Evolutionary conservation across 2,888 invertebrate genomes (phyloP).

Genomic region (Mythimna albipuncta): DNA sequence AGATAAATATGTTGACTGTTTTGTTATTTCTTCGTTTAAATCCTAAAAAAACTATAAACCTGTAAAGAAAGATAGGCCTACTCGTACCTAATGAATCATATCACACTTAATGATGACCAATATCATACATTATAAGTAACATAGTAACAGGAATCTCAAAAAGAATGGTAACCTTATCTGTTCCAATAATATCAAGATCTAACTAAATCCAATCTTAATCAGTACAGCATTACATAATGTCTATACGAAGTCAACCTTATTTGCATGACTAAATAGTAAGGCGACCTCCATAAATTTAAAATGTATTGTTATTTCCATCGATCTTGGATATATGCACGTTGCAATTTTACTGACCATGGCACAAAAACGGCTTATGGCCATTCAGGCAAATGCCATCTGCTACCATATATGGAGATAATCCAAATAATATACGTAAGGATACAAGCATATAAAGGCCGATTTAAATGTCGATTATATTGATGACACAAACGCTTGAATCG

Average conservation of each 20-base stretch:
- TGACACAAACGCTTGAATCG: slow-evolving; percentile 34
- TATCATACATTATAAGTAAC: background rate
- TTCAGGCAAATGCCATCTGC: slow-evolving; percentile 30
- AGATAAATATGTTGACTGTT: slow-evolving; percentile 20
- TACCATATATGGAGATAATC: slow-evolving; percentile 18
- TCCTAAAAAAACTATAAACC: background rate
- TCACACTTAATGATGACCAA: background rate
- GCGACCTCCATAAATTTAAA: slow-evolving; percentile 51
- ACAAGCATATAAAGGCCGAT: slow-evolving; percentile 20
- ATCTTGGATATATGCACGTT: slow-evolving; percentile 44
- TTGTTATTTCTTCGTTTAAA: background rate
- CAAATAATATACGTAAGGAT: slow-evolving; percentile 27
- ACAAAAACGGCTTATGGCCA: slow-evolving; percentile 35
- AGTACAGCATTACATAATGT: slow-evolving; percentile 43
- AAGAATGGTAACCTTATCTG: slow-evolving; percentile 23
- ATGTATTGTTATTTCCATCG: slow-evolving; percentile 63
- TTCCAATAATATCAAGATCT: slow-evolving; percentile 19
- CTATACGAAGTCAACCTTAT: slow-evolving; percentile 20
- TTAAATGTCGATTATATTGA: slow-evolving; percentile 35
- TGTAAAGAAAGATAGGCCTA: no score
- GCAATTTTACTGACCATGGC: slow-evolving; percentile 54
- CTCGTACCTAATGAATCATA: background rate
- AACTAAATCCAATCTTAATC: slow-evolving; percentile 45
- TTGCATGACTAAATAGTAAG: slow-evolving; percentile 32
- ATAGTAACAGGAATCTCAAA: slow-evolving; percentile 10